Conservation (phyloP, 2,888 invertebrate species). For the Meiosimyza decipiens region DNA sequence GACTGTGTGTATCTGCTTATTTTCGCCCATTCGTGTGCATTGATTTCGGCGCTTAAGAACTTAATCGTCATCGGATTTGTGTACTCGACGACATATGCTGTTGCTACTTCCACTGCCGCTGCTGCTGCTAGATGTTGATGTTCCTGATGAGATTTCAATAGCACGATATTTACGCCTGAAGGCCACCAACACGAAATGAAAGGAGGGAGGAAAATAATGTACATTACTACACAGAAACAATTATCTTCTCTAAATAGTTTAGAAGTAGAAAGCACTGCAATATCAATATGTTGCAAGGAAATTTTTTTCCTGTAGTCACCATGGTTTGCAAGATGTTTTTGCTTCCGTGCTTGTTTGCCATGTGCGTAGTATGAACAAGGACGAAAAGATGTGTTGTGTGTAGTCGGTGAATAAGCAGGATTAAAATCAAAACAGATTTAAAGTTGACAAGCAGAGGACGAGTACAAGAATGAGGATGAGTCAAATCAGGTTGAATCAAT, state of each 20-base stretch:
- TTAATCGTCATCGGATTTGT: slow-evolving; percentile 52
- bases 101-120: slow-evolving; percentile 24
- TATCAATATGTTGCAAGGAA: too few relatives aligned
- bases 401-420: slow-evolving; percentile 55
- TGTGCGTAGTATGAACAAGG: too few relatives aligned
- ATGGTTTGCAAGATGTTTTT: not conserved
- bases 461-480: slow-evolving; percentile 11
- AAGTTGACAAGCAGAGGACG: slow-evolving; percentile 26
- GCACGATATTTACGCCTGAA: slow-evolving; percentile 10
- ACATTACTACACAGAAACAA: too few relatives aligned
- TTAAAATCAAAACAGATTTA: slow-evolving; percentile 45
- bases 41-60: slow-evolving; percentile 62
- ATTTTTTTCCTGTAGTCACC: too few relatives aligned
- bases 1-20: not conserved
- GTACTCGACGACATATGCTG: slow-evolving; percentile 24
- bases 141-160: slow-evolving; percentile 34
- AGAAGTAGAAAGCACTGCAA: too few relatives aligned
- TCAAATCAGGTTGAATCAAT: not conserved
- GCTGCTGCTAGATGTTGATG: slow-evolving; percentile 42
- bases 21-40: slow-evolving; percentile 60
- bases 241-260: too few relatives aligned
- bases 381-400: slow-evolving; percentile 30
- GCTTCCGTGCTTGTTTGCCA: not conserved
- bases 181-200: not conserved
- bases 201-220: not conserved